These are phyloP conservation scores for Epirrhoe alternata DNA, from an alignment of 2,888 invertebrate genomes.

Conservation along the genomic window DNA sequence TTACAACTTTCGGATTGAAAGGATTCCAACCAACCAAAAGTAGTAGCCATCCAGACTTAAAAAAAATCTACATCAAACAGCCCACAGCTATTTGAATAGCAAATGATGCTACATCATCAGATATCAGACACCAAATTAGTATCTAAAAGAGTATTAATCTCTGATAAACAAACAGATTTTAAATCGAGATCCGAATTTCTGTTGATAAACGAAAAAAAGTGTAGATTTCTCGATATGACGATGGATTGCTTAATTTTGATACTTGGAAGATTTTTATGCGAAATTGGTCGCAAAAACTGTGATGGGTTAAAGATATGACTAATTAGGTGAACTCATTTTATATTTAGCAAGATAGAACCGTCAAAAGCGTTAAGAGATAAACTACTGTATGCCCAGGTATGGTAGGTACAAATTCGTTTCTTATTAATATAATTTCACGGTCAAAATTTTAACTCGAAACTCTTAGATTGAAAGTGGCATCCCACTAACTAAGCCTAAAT, in stretches of 20 bases:
- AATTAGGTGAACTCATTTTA: not conserved
- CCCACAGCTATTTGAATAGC: conserved; percentile 79
- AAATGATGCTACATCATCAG: conserved; percentile 78
- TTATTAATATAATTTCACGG: no score
- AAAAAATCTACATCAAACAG: conserved; percentile 46
- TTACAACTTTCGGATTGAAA: no score
- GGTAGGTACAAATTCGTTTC: not conserved
- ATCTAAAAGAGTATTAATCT: conserved; percentile 59
- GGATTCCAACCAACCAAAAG: not conserved
- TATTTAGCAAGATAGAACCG: not conserved
- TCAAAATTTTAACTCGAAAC: no score
- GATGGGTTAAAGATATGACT: conserved; percentile 9
- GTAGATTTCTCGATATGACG: conserved; percentile 47
- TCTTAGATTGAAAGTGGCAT: no score
- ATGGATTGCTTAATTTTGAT: conserved; percentile 57
- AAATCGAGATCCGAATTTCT: conserved; percentile 68
- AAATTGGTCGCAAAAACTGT: conserved; percentile 5
- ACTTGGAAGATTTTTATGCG: conserved; percentile 35
- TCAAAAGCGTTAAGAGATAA: not conserved
- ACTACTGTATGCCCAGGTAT: not conserved
- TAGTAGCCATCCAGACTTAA: conserved; percentile 20
- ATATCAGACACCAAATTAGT: conserved; percentile 75
- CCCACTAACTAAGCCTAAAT: no score
- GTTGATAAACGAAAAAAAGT: conserved; percentile 43
- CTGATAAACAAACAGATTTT: conserved; percentile 80